Evolutionary conservation across 2,888 invertebrate genomes (phyloP).

Genomic region (Athetis lepigone): DNA sequence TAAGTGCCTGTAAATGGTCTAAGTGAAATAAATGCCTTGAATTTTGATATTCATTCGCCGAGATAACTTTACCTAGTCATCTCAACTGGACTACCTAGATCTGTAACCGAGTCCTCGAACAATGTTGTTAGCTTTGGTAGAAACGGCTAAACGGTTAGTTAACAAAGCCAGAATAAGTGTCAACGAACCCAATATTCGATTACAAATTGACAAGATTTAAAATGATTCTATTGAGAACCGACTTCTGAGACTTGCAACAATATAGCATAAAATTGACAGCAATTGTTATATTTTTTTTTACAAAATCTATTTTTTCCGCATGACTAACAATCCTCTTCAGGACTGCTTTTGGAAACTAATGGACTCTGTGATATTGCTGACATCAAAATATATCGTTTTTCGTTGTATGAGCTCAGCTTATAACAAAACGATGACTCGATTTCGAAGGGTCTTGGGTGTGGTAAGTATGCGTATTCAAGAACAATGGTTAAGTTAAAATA

Average conservation of each 20-base stretch:
- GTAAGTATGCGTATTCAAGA: background rate
- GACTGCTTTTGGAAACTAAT: background rate
- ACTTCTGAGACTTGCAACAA: background rate
- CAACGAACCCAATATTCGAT: constrained; percentile 24
- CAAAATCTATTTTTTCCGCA: background rate
- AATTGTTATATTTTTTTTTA: background rate
- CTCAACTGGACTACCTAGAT: no score
- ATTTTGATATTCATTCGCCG: no score
- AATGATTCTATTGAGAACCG: background rate
- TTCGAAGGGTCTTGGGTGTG: background rate
- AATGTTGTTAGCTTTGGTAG: constrained; percentile 13
- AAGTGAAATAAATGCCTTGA: no score
- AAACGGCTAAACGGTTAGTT: background rate
- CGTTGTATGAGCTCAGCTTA: background rate
- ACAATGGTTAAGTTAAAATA: constrained; percentile 2
- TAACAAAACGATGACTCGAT: constrained; percentile 13
- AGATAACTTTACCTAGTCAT: no score
- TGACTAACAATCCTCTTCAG: background rate
- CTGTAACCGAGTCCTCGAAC: background rate
- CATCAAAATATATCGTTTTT: background rate
- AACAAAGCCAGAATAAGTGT: background rate
- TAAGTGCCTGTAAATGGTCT: no score
- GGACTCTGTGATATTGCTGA: no score
- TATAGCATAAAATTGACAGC: background rate
- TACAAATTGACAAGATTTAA: background rate